Evolutionary conservation across 2,888 invertebrate species (phyloP).

Genomic region (Philhelius pedissequus): DNA sequence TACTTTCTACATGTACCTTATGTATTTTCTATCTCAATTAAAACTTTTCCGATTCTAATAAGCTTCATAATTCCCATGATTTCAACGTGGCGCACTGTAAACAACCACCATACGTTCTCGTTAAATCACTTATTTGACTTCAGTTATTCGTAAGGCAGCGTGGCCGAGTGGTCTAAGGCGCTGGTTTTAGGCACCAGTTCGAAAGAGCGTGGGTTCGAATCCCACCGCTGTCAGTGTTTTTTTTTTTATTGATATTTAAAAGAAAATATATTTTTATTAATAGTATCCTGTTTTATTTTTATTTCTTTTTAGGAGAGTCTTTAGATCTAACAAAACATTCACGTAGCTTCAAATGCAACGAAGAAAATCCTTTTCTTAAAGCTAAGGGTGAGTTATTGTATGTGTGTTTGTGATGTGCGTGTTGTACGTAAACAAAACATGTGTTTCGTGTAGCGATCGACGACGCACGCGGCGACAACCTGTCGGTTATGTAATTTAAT

Average conservation of each 20-base stretch:
- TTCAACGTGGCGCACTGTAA: slow-evolving; percentile 8
- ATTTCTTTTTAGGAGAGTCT: slow-evolving; percentile 55
- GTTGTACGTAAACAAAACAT: slow-evolving; percentile 1
- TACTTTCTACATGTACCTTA: no score
- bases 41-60: no score
- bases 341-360: slow-evolving; percentile 62
- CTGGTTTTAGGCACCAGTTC: slow-evolving; percentile 70
- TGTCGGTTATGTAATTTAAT: slow-evolving; percentile 55
- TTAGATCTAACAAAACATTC: slow-evolving; percentile 58
- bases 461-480: no score
- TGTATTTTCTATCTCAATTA: no score
- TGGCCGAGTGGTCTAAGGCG: slow-evolving; percentile 70
- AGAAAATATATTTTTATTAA: not conserved
- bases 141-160: slow-evolving; percentile 49
- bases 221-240: slow-evolving; percentile 64
- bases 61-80: no score
- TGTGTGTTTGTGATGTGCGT: not conserved
- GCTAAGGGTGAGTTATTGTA: slow-evolving; percentile 50
- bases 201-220: slow-evolving; percentile 70
- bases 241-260: slow-evolving; percentile 23
- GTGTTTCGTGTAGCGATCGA: not conserved
- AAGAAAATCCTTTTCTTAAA: slow-evolving; percentile 64
- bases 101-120: not conserved
- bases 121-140: not conserved
- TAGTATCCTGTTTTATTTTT: not conserved